These are phyloP conservation scores for Polydrusus pterygomalis DNA, from an alignment of 2,888 invertebrate species.

Conservation along the genomic window DNA sequence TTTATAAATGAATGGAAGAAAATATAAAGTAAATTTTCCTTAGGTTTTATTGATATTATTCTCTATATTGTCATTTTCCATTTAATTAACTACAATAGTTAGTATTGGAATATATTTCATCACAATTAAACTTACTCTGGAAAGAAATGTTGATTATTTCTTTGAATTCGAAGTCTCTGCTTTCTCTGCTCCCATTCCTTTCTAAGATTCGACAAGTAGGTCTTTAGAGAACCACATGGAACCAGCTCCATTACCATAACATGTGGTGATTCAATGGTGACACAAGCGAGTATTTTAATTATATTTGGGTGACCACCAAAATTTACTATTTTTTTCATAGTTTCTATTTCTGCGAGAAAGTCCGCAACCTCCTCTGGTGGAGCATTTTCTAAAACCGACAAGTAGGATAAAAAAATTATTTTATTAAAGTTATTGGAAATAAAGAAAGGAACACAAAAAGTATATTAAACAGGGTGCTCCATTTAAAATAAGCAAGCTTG, in stretches of 20 bases:
- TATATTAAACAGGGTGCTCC: too few species aligned
- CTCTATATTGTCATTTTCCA: too few species aligned
- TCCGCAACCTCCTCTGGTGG: slow-evolving; percentile 79
- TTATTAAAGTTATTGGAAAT: too few species aligned
- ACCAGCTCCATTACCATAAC: slow-evolving; percentile 87
- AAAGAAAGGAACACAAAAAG: too few species aligned
- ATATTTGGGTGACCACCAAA: slow-evolving; percentile 79
- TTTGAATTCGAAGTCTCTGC: slow-evolving; percentile 27
- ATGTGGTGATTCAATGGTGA: slow-evolving; percentile 80
- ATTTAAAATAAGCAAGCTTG: too few species aligned
- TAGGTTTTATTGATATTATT: too few species aligned
- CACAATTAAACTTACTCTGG: slow-evolving; percentile 61
- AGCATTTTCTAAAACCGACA: slow-evolving; percentile 71
- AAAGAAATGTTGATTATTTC: slow-evolving; percentile 57
- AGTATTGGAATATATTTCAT: too few species aligned
- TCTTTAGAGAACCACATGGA: slow-evolving; percentile 84
- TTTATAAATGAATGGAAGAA: not conserved
- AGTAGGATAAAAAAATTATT: too few species aligned
- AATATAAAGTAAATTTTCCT: not conserved
- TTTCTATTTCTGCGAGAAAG: slow-evolving; percentile 84
- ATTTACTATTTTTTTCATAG: slow-evolving; percentile 85
- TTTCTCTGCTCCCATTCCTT: slow-evolving; percentile 64
- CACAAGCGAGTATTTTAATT: slow-evolving; percentile 84
- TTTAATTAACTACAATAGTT: too few species aligned
- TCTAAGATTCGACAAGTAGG: slow-evolving; percentile 75